A percentile compares a stretch with the other conserved stretches of the same genome.
Evolutionary conservation across 2,113 vertebrate species (phyloP).

Genomic region (Colaptes auratus): DNA sequence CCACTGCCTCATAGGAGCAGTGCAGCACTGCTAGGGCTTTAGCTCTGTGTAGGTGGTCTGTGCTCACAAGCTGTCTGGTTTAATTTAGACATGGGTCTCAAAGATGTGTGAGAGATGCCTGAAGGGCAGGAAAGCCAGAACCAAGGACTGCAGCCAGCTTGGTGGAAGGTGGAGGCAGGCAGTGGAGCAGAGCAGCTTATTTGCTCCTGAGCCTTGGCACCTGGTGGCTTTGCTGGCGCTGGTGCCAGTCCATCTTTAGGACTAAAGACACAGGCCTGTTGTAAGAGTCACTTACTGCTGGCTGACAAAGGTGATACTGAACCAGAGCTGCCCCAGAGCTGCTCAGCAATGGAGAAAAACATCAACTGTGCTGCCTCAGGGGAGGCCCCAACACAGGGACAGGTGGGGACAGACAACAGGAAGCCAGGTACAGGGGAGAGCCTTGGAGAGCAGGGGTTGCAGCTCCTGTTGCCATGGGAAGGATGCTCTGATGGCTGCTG

Average conservation of each 20-base stretch:
- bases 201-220: background rate
- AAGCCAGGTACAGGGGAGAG: background rate
- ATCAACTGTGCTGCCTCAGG: background rate
- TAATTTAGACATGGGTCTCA: constrained; percentile 3
- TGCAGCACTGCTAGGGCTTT: constrained; percentile 41
- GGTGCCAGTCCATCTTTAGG: background rate
- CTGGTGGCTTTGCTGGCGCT: background rate
- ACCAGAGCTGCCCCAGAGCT: background rate
- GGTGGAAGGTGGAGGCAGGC: background rate
- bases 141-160: background rate
- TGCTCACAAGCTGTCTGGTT: constrained; percentile 28
- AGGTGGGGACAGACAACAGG: background rate
- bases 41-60: constrained; percentile 42
- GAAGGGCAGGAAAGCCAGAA: constrained; percentile 27
- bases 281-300: background rate
- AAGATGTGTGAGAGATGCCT: constrained; percentile 6
- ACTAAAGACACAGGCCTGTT: background rate
- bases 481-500: background rate
- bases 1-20: background rate
- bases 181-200: background rate
- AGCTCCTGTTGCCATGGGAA: background rate
- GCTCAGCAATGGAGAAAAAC: background rate
- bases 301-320: background rate
- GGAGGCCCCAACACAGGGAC: background rate
- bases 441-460: background rate